phyloP scores from a whole-genome alignment of 2,113 vertebrate genomes.

The Setophaga coronata region DNA sequence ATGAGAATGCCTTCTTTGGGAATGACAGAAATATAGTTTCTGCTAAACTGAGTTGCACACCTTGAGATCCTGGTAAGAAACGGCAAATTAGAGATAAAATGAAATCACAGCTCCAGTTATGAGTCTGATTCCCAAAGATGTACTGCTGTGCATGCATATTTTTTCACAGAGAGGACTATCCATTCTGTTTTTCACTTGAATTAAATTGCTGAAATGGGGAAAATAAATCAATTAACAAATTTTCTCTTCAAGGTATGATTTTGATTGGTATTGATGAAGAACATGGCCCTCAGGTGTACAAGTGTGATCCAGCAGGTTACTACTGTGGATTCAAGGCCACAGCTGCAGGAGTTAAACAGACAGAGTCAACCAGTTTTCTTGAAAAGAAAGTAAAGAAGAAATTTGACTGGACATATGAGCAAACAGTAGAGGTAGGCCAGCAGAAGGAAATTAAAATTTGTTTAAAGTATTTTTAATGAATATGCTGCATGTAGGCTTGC shows the following conservation, averaged over 20 bases:
- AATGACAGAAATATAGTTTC: neutral
- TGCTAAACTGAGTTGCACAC: neutral
- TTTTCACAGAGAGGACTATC: neutral
- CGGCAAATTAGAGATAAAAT: neutral
- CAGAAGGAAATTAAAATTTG: neutral
- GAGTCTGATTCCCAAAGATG: neutral
- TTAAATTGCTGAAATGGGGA: neutral
- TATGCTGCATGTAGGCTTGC: neutral
- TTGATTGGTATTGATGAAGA: conserved; percentile 95
- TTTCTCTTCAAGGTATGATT: conserved; percentile 89
- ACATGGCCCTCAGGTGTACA: conserved; percentile 92
- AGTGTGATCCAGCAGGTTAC: conserved; percentile 97
- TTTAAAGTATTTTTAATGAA: neutral
- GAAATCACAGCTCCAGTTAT: neutral
- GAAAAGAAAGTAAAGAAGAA: conserved; percentile 99
- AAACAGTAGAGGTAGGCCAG: conserved; percentile 90
- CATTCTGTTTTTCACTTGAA: neutral
- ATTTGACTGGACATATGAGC: conserved; percentile 95
- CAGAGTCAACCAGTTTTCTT: conserved; percentile 97
- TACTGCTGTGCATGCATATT: neutral
- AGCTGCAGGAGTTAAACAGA: conserved; percentile 95
- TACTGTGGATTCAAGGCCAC: conserved; percentile 99
- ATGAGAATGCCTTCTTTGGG: neutral
- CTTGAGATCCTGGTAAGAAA: neutral
- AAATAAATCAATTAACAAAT: neutral